Evolutionary conservation across 2,797 vertebrate genomes (phyloP).

Genomic region (Meda fulgida): DNA sequence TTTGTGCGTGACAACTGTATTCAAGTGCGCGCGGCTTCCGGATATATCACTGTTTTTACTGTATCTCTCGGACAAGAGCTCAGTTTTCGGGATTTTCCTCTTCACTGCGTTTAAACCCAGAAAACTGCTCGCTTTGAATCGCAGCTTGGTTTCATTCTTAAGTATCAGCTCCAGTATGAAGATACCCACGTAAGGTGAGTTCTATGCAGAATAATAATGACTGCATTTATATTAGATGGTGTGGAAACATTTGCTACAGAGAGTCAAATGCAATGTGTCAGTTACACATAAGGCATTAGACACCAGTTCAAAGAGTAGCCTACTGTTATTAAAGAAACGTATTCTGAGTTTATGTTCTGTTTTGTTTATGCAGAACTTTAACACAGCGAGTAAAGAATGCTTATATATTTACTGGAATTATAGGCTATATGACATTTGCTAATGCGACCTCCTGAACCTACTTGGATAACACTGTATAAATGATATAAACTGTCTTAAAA

Average conservation of each 20-base stretch:
- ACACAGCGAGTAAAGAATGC: not conserved
- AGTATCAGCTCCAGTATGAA: slow-evolving; percentile 68
- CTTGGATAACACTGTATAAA: not conserved
- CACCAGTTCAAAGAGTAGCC: not conserved
- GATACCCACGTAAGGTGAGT: slow-evolving; percentile 74
- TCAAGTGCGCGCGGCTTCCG: slow-evolving; percentile 73
- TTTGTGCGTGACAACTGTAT: slow-evolving; percentile 59
- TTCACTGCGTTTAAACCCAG: not conserved
- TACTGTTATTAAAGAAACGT: not conserved
- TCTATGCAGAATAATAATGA: slow-evolving; percentile 1
- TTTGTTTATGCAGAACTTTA: not conserved
- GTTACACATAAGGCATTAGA: not conserved
- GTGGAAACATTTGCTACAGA: not conserved
- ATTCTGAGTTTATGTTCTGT: not conserved
- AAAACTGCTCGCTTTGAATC: not conserved
- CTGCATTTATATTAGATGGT: not conserved
- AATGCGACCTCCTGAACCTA: not conserved
- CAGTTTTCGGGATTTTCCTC: slow-evolving; percentile 63
- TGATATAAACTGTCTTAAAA: not conserved
- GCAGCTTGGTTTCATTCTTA: slow-evolving; percentile 43
- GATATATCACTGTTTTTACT: slow-evolving; percentile 68
- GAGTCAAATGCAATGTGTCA: not conserved
- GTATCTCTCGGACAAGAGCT: not conserved
- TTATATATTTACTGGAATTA: not conserved
- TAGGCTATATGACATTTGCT: not conserved